Conservation (phyloP, 2,888 invertebrate genomes). For the Nomada fucata region DNA sequence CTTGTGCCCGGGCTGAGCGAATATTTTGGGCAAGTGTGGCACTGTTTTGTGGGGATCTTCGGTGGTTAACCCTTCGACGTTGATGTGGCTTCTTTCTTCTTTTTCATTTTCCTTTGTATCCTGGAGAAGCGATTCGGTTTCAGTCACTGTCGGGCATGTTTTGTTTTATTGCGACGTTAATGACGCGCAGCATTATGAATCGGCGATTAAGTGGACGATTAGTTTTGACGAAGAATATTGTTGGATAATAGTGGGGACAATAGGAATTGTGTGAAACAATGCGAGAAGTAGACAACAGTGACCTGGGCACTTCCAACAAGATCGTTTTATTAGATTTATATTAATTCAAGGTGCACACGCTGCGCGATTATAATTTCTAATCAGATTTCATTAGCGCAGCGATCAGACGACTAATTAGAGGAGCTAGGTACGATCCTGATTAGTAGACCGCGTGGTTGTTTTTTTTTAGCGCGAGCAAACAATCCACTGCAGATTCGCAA, state of each 20-base stretch:
- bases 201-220: too few species aligned
- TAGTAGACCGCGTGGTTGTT: not conserved
- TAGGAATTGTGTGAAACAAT: too few species aligned
- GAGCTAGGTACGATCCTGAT: not conserved
- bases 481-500: not conserved
- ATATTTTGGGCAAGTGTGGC: not conserved
- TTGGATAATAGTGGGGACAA: too few species aligned
- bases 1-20: not conserved
- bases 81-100: too few species aligned
- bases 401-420: slow-evolving; percentile 3
- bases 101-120: too few species aligned
- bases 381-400: not conserved
- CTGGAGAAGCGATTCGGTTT: too few species aligned
- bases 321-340: not conserved
- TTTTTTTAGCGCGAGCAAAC: not conserved
- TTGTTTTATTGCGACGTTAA: too few species aligned
- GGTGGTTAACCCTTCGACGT: too few species aligned
- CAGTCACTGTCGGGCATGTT: too few species aligned
- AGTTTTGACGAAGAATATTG: too few species aligned
- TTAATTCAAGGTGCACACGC: not conserved
- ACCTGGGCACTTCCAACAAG: not conserved
- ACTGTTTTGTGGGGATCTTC: not conserved
- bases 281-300: not conserved
- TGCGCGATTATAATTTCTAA: slow-evolving; percentile 12
- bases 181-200: too few species aligned